Evolutionary conservation across 2,888 invertebrate species (phyloP).

Genomic region (Lasioglossum pauxillum): DNA sequence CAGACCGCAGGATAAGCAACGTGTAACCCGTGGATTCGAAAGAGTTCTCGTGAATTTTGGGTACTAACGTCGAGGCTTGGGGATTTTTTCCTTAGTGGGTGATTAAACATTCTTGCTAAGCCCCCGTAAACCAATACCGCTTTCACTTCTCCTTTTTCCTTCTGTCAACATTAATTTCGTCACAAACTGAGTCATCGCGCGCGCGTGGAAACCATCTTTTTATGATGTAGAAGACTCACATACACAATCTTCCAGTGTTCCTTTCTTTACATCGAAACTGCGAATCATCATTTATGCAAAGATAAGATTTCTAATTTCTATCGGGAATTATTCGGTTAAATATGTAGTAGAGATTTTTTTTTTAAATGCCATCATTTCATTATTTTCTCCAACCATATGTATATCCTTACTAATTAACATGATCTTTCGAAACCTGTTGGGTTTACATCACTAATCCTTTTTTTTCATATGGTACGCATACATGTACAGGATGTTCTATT

Average conservation of each 20-base stretch:
- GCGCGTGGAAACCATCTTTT: not conserved
- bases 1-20: conserved; percentile 13
- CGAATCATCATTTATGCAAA: not conserved
- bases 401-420: not conserved
- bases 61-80: conserved; percentile 20
- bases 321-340: not conserved
- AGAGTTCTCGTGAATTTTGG: conserved; percentile 31
- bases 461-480: not conserved
- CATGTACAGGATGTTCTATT: not conserved
- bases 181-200: conserved; percentile 12
- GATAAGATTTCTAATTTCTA: not conserved
- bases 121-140: conserved; percentile 44
- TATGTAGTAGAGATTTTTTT: not conserved
- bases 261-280: not conserved
- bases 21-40: conserved; percentile 22
- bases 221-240: not conserved
- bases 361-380: not conserved
- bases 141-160: not conserved
- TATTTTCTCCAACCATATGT: not conserved
- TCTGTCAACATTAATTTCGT: conserved; percentile 20
- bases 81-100: conserved; percentile 52
- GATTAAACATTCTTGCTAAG: conserved; percentile 48
- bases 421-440: not conserved
- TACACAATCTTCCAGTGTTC: not conserved
- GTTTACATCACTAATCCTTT: not conserved